Conservation (phyloP, 2,797 vertebrate species). For the Acanthis flammea region DNA sequence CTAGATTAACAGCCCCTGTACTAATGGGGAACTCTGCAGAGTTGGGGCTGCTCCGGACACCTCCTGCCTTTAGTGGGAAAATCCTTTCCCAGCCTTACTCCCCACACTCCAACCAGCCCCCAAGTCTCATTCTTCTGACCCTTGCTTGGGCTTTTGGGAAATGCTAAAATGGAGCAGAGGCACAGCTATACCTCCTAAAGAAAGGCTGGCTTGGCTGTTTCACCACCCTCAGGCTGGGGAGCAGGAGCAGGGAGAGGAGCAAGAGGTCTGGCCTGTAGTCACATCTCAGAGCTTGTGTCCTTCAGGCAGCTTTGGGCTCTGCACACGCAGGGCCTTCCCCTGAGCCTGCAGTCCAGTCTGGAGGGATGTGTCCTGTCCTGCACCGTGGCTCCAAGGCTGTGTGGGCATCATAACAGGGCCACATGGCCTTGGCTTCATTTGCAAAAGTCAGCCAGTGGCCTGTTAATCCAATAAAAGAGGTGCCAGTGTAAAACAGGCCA, state of each 20-base stretch:
- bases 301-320: neutral
- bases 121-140: neutral
- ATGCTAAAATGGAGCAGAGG: neutral
- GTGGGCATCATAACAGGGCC: neutral
- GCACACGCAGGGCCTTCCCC: neutral
- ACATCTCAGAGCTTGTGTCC: neutral
- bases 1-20: neutral
- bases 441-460: neutral
- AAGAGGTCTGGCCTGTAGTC: neutral
- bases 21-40: neutral
- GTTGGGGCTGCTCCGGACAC: neutral
- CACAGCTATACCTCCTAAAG: neutral
- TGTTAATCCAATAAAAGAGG: neutral
- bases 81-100: neutral
- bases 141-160: neutral
- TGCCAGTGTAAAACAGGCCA: neutral
- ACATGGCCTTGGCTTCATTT: neutral
- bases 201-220: neutral
- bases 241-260: neutral
- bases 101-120: neutral
- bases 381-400: rapidly evolving
- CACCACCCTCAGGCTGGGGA: neutral
- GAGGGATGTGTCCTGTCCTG: neutral
- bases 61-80: neutral
- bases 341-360: too few species aligned